These are phyloP conservation scores for Leptosomus discolor DNA, from an alignment of 2,113 vertebrate genomes.

Conservation along the genomic window DNA sequence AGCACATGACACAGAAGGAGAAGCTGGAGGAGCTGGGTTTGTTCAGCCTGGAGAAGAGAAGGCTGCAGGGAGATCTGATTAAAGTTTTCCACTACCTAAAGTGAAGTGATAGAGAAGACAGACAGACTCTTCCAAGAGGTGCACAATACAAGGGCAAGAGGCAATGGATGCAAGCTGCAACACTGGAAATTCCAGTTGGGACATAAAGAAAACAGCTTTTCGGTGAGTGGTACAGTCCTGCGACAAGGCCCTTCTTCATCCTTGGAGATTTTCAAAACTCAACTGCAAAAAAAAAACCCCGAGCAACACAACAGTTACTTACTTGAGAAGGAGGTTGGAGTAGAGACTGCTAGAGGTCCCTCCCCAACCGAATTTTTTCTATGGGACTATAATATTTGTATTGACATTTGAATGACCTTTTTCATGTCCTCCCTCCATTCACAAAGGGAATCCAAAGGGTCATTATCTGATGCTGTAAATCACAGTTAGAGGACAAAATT, in stretches of 20 bases:
- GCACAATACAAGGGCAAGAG: background rate
- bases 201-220: background rate
- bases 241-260: slow-evolving; percentile 6
- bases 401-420: background rate
- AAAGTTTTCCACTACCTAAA: background rate
- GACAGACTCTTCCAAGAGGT: background rate
- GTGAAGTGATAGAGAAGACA: background rate
- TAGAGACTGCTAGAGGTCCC: background rate
- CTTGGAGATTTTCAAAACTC: background rate
- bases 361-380: background rate
- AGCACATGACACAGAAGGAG: background rate
- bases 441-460: background rate
- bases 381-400: background rate
- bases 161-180: background rate
- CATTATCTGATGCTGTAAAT: background rate
- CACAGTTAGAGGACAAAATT: background rate
- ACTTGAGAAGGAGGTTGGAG: background rate
- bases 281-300: background rate
- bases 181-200: slow-evolving; percentile 8
- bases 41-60: background rate
- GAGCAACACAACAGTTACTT: background rate
- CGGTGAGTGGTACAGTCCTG: background rate
- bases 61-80: background rate
- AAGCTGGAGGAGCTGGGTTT: background rate
- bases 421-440: background rate